A percentile compares a stretch with the other conserved stretches of the same genome.
phyloP scores from a whole-genome alignment of 2,113 vertebrate genomes.

The Tragelaphus scriptus region DNA sequence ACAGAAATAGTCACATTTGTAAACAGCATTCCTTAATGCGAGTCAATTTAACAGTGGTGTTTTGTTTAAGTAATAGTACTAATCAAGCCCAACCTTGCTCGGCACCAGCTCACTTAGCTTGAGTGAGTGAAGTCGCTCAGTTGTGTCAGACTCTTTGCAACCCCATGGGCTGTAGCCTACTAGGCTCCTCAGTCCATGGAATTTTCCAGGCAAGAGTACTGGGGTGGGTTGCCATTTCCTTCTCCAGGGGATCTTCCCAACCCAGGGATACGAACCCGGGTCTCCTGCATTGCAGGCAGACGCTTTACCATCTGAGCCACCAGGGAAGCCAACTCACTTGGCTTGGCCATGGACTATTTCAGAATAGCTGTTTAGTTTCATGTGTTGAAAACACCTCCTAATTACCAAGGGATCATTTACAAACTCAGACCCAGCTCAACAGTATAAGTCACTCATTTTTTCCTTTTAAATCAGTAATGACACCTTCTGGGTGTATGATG shows the following conservation, averaged over 20 bases:
- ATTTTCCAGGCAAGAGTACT: neutral
- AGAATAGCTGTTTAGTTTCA: neutral
- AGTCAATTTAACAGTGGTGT: neutral
- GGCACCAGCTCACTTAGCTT: neutral
- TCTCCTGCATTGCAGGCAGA: neutral
- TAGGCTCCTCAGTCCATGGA: neutral
- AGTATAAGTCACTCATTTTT: neutral
- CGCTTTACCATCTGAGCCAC: neutral
- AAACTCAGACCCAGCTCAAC: neutral
- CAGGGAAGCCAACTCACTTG: neutral
- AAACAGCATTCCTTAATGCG: neutral
- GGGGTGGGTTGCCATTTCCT: neutral
- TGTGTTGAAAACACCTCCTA: neutral
- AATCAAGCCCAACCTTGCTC: neutral
- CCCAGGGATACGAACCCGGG: fast-evolving
- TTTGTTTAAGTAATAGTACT: neutral
- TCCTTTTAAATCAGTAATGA: neutral
- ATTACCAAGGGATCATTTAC: neutral
- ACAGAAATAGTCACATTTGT: neutral
- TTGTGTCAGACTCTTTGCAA: fast-evolving
- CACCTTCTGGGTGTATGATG: neutral
- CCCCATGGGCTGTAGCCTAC: neutral
- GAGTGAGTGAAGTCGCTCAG: neutral
- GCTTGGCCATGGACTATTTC: neutral
- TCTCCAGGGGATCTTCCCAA: neutral